Percentiles rank a stretch among this genome's conserved stretches.
Conservation (phyloP, 2,797 vertebrate species). For the Premnoplex brunnescens region DNA sequence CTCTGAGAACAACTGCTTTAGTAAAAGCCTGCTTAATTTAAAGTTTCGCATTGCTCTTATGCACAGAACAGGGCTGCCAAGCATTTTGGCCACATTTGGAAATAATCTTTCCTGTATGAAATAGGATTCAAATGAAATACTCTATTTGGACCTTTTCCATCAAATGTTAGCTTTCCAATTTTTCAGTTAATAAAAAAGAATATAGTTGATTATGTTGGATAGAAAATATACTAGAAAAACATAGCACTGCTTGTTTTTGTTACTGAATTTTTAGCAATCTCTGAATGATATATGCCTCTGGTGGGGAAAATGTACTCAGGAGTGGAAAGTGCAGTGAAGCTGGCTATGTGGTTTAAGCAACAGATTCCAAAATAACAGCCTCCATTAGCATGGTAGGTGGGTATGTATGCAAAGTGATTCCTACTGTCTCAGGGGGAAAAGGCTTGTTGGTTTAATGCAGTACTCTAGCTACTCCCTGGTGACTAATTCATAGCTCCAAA, state of each 20-base stretch:
- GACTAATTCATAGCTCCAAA: constrained; percentile 15
- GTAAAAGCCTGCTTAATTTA: background rate
- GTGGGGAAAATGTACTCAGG: background rate
- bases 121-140: constrained; percentile 51
- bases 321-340: constrained; percentile 27
- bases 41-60: background rate
- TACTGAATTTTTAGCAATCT: constrained; percentile 50
- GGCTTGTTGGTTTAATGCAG: background rate
- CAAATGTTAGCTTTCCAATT: constrained; percentile 48
- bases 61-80: constrained; percentile 14
- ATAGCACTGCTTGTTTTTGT: constrained; percentile 25
- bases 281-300: constrained; percentile 45
- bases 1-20: background rate
- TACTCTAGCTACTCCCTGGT: background rate
- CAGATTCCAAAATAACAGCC: constrained; percentile 29
- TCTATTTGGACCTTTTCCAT: constrained; percentile 34
- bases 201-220: constrained; percentile 47
- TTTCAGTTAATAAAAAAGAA: constrained; percentile 66
- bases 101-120: constrained; percentile 62
- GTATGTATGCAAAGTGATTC: constrained; percentile 50
- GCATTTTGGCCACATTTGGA: constrained; percentile 54
- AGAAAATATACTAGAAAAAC: constrained; percentile 44
- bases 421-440: constrained; percentile 12
- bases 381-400: constrained; percentile 38
- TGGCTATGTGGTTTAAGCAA: constrained; percentile 40